These are phyloP conservation scores for Merops nubicus DNA, from an alignment of 2,113 vertebrate genomes.

Conservation along the genomic window DNA sequence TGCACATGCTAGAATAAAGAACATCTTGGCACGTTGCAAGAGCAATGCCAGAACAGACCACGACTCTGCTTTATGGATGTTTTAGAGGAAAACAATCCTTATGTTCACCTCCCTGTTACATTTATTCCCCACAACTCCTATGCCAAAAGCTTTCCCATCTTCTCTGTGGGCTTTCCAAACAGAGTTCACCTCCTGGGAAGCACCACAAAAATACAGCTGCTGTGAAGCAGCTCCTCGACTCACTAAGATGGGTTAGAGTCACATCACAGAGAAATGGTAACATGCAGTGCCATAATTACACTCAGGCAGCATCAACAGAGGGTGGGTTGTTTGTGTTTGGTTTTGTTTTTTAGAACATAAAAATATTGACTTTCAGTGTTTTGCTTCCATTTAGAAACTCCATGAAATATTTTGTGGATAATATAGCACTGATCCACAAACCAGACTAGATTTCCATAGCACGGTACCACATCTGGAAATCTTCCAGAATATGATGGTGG, in stretches of 20 bases:
- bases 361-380: not conserved
- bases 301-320: not conserved
- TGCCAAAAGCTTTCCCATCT: slow-evolving; percentile 49
- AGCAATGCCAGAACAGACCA: slow-evolving; percentile 51
- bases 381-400: not conserved
- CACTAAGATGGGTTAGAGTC: not conserved
- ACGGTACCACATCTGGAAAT: not conserved
- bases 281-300: not conserved
- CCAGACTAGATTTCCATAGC: not conserved
- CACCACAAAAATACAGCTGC: slow-evolving; percentile 59
- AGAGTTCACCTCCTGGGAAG: slow-evolving; percentile 50
- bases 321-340: no score
- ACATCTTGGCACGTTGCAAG: slow-evolving; percentile 53
- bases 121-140: slow-evolving; percentile 12
- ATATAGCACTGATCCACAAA: not conserved
- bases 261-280: not conserved
- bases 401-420: not conserved
- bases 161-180: slow-evolving; percentile 51
- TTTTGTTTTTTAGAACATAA: not conserved
- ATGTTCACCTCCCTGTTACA: slow-evolving; percentile 51
- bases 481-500: not conserved
- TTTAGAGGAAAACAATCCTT: slow-evolving; percentile 50
- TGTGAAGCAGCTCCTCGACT: slow-evolving; percentile 6
- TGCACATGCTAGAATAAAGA: slow-evolving; percentile 38
- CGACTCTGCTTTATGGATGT: slow-evolving; percentile 44